Conservation (phyloP, 2,888 invertebrate genomes). For the Pogonocherus hispidulus region DNA sequence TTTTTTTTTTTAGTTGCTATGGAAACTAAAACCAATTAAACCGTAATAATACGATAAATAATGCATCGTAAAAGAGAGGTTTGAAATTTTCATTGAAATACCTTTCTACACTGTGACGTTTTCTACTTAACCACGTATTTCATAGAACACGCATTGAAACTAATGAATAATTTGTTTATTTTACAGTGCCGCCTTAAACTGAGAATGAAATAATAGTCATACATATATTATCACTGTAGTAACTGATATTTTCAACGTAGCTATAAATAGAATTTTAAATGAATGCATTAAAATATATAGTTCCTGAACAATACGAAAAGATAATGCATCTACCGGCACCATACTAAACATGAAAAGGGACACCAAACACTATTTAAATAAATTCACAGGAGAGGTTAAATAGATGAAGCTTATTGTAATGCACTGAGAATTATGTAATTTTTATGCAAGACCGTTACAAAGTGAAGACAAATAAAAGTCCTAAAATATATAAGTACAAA, state of each 20-base stretch:
- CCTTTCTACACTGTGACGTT: too few species aligned
- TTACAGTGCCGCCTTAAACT: too few species aligned
- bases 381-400: neutral
- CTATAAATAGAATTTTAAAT: constrained; percentile 49
- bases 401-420: neutral
- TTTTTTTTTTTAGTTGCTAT: too few species aligned
- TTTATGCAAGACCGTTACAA: constrained; percentile 1
- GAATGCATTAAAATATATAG: constrained; percentile 14
- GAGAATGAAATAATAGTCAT: too few species aligned
- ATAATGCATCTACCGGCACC: constrained; percentile 11
- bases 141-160: too few species aligned
- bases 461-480: neutral
- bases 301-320: constrained; percentile 4
- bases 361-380: neutral
- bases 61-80: too few species aligned
- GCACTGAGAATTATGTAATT: neutral
- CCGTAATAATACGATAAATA: too few species aligned
- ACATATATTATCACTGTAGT: constrained; percentile 51
- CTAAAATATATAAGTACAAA: too few species aligned
- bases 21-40: too few species aligned
- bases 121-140: too few species aligned
- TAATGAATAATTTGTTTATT: too few species aligned
- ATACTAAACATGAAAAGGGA: neutral
- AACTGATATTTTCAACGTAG: constrained; percentile 56
- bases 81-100: too few species aligned